Base-by-base conservation (phyloP, 2,888 invertebrate genomes). In the Sthenelais limicola region DNA sequence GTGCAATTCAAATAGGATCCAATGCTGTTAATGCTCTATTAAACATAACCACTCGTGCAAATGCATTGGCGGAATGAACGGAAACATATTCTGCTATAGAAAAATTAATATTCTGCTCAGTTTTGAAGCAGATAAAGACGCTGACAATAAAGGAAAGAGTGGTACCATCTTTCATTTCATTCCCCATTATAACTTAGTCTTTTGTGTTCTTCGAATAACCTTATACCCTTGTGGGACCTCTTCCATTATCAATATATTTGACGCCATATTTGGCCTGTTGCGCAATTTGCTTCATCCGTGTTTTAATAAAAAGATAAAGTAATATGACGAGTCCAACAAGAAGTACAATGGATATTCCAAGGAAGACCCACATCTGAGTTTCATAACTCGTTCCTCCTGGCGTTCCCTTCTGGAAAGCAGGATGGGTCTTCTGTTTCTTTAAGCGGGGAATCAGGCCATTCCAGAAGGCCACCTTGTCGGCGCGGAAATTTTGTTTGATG, bases 381-480 rank as follows among this genome's bases (percentile, higher is more conserved):
- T 49, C 32, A 33, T 71, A 62, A n/a, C 62, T 54, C 0, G 51
- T 35, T 32, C 54, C 35, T 15, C n/a, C 21, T n/a, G 33, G 48
- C 2, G 12, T 18, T 12, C 26, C n/a, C n/a, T n/a, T n/a, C n/a
- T n/a, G n/a, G n/a, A n/a, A n/a, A 18, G 21, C 2, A n/a, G 33
- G 1, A 21, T 32, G 0, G n/a, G 33, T 24, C 32, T n/a, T 7
- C 24, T 21, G 26, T 48, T 58, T 62, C 68, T 68, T 68, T n/a
- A 76, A 68, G 7, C 49, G 66, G 0, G 77, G 76, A 24, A 77
- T 67, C 24, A 77, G 74, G 32, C 49, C 28, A 67, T 76, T 77
- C 77, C 77, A 77, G 73, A 77, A 77, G 24, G 77, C 74, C 4
- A 74, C 77, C 21, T 76, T 67, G 33, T 76, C 74, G 0, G 77